These are phyloP conservation scores for Drosophila athabasca DNA, from an alignment of 1,140 invertebrate species.

Conservation along the genomic window DNA sequence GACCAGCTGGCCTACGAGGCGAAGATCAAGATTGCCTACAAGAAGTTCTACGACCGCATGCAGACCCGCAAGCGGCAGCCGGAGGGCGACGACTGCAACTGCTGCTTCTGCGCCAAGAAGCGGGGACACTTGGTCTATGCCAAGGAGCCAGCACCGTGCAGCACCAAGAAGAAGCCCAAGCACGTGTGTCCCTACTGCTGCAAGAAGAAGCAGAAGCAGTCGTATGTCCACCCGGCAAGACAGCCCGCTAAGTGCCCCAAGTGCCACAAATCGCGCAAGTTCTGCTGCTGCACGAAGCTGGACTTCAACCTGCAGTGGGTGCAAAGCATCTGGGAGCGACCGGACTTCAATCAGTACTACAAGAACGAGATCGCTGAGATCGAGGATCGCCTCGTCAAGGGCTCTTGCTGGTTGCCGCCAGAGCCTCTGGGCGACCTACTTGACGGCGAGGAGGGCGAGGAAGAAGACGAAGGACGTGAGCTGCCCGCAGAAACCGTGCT, in stretches of 20 bases:
- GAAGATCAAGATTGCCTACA: conserved; percentile 77
- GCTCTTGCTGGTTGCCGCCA: conserved; percentile 64
- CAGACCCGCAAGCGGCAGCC: conserved; percentile 69
- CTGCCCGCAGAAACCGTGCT: conserved; percentile 32
- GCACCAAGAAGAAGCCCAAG: conserved; percentile 55
- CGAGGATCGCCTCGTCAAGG: conserved; percentile 63
- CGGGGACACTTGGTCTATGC: conserved; percentile 76
- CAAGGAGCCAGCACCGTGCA: conserved; percentile 68
- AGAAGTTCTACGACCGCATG: conserved; percentile 80
- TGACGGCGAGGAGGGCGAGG: conserved; percentile 45
- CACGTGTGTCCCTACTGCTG: conserved; percentile 77
- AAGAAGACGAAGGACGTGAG: conserved; percentile 28
- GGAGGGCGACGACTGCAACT: conserved; percentile 77
- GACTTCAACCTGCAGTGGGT: conserved; percentile 77
- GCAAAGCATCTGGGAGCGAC: conserved; percentile 75
- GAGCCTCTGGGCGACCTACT: conserved; percentile 43
- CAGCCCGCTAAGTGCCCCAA: conserved; percentile 69
- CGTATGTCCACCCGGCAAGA: conserved; percentile 59
- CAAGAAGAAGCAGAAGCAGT: conserved; percentile 70
- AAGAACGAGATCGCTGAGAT: conserved; percentile 74
- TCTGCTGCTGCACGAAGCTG: conserved; percentile 74
- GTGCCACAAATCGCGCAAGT: conserved; percentile 75
- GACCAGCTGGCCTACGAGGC: conserved; percentile 74
- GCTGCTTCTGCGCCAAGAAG: conserved; percentile 80
- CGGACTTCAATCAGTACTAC: conserved; percentile 77